Conservation (phyloP, 2,888 invertebrate genomes). For the Baronia brevicornis region DNA sequence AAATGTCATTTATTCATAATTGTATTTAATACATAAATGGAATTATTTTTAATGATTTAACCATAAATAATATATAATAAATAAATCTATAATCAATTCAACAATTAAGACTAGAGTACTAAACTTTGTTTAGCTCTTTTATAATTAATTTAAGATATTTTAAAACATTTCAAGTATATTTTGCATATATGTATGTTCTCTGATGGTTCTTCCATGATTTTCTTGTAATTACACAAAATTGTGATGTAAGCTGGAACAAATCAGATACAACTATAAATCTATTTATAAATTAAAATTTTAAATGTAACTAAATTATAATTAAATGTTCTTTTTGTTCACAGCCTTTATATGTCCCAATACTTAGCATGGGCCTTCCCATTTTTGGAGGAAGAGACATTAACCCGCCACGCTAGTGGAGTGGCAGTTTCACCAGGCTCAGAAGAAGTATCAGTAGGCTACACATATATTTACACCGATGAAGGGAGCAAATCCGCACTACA, state of each 20-base stretch:
- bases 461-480: too few relatives aligned
- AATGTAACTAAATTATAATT: too few relatives aligned
- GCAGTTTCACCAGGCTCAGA: too few relatives aligned
- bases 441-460: too few relatives aligned
- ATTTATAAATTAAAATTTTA: too few relatives aligned
- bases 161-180: conserved; percentile 31
- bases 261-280: too few relatives aligned
- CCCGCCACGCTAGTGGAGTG: too few relatives aligned
- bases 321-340: too few relatives aligned
- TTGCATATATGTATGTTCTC: conserved; percentile 28
- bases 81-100: conserved; percentile 20
- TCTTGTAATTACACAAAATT: conserved; percentile 20
- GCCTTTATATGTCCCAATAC: too few relatives aligned
- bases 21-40: conserved; percentile 36
- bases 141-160: conserved; percentile 30
- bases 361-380: too few relatives aligned
- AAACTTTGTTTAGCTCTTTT: conserved; percentile 22
- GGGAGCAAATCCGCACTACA: too few relatives aligned
- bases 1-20: conserved; percentile 18
- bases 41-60: conserved; percentile 23
- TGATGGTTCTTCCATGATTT: conserved; percentile 55
- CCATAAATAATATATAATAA: conserved; percentile 23
- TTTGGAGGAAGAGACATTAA: too few relatives aligned
- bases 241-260: conserved; percentile 32
- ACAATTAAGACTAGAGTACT: conserved; percentile 34